phyloP scores from a whole-genome alignment of 1,140 invertebrate genomes.

The Coptotermes formosanus region DNA sequence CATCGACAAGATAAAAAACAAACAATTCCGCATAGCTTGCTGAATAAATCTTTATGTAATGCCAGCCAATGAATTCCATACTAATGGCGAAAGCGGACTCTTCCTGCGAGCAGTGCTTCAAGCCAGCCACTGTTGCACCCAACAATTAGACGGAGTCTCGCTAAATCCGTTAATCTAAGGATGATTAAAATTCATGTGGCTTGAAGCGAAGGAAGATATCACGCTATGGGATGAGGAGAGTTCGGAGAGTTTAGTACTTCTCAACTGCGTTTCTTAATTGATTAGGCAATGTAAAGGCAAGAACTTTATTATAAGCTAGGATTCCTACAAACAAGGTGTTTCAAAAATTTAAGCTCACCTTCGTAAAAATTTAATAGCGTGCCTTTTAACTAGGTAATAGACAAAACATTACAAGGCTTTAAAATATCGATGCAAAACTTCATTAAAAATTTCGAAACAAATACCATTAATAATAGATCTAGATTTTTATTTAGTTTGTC shows the following conservation, averaged over 20 bases:
- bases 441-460: too few species aligned
- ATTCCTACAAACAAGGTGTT: not conserved
- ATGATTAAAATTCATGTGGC: constrained; percentile 10
- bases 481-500: too few species aligned
- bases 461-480: too few species aligned
- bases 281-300: not conserved
- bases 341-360: not conserved
- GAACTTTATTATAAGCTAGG: not conserved
- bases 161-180: constrained; percentile 1
- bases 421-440: too few species aligned
- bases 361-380: too few species aligned
- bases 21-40: not conserved
- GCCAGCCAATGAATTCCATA: not conserved
- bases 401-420: too few species aligned
- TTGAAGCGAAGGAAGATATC: not conserved
- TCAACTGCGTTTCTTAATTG: not conserved
- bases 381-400: too few species aligned
- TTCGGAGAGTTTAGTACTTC: not conserved
- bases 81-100: not conserved
- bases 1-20: constrained; percentile 18
- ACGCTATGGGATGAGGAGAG: not conserved
- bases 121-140: not conserved
- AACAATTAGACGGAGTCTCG: not conserved
- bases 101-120: not conserved
- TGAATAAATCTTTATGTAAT: constrained; percentile 13